Evolutionary conservation across 2,797 vertebrate species (phyloP), one percentile per base, ranked within the genome.

Genomic region (Chiloscyllium punctatum): DNA sequence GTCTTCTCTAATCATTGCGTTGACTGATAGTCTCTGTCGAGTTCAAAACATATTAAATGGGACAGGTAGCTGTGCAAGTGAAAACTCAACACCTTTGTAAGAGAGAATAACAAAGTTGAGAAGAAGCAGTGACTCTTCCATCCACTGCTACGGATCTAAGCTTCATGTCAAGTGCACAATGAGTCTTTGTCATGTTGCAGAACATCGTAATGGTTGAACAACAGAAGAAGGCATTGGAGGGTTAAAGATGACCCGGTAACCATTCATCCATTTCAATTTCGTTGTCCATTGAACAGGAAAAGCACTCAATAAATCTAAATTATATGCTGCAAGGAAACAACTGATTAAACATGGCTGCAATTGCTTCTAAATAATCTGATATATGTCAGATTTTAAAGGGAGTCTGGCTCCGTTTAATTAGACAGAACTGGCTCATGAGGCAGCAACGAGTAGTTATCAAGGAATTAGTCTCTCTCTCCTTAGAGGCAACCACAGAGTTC

Each of bases 281-380:
- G 94, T 95, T 57, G 57, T 74, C 69, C 42, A 51, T 33, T 74
- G 69, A 94, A 94, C 94, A 94, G 94, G 69, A 94, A 94, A 94
- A 16, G 69, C 48, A 33, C 69, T 53, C 94, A 74, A 94, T 94
- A 74, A 77, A 95, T 95, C 69, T 53, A 33, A 77, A 95, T 95
- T 77, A 95, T 53, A 57, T 77, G 74, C 51, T 57, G 27, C 72
- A 77, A 95, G 48, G 94, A 95, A 95, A 53, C 71, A 95, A 74
- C 94, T 51, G 71, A 95, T 95, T 95, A 77, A 95, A 51, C 16
- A 95, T 51, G 94, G 30, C 71, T 53, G 71, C 95, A 95, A 95
- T 95, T 95, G 71, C 74, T 95, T 15, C 48, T 33, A 53, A 95
- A 74, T 95, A 95, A 95, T 77, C 15, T 57, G 71, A 95, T 74